phyloP scores from a whole-genome alignment of 2,797 vertebrate species.

The Erethizon dorsatum region DNA sequence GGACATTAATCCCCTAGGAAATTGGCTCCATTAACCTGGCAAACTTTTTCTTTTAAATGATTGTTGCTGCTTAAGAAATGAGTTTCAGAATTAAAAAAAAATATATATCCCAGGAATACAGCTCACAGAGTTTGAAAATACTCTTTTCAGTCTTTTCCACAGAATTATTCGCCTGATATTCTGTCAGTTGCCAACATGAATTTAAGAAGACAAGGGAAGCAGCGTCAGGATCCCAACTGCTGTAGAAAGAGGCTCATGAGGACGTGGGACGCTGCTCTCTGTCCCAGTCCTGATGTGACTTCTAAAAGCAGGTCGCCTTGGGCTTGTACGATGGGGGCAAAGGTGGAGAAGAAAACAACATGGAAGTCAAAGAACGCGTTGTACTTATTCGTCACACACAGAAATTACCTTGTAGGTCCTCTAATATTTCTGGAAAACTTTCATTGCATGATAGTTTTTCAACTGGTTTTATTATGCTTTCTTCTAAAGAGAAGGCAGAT shows the following conservation, averaged over 20 bases:
- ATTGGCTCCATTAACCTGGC: background rate
- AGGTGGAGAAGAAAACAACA: conserved; percentile 16
- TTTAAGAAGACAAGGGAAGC: conserved; percentile 32
- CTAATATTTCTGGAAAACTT: conserved; percentile 91
- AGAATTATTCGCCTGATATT: conserved; percentile 12
- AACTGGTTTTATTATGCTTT: conserved; percentile 91
- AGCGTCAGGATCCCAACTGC: background rate
- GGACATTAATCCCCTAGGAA: background rate
- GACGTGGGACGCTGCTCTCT: rapidly evolving
- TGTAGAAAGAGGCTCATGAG: background rate
- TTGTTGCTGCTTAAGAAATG: background rate
- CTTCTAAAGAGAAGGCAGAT: conserved; percentile 90
- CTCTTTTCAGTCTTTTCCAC: background rate
- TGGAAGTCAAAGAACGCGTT: conserved; percentile 35
- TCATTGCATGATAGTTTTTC: conserved; percentile 92
- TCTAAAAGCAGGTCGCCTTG: background rate
- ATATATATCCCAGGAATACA: background rate
- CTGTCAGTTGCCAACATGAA: conserved; percentile 24
- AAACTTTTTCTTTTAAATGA: background rate
- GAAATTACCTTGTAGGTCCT: conserved; percentile 91
- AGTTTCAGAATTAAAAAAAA: conserved; percentile 37
- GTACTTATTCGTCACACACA: conserved; percentile 36
- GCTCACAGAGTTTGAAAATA: conserved; percentile 30
- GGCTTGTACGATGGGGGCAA: background rate
- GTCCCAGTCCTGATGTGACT: background rate